Conservation (phyloP, 2,797 vertebrate species). For the Lacerta bilineata region DNA sequence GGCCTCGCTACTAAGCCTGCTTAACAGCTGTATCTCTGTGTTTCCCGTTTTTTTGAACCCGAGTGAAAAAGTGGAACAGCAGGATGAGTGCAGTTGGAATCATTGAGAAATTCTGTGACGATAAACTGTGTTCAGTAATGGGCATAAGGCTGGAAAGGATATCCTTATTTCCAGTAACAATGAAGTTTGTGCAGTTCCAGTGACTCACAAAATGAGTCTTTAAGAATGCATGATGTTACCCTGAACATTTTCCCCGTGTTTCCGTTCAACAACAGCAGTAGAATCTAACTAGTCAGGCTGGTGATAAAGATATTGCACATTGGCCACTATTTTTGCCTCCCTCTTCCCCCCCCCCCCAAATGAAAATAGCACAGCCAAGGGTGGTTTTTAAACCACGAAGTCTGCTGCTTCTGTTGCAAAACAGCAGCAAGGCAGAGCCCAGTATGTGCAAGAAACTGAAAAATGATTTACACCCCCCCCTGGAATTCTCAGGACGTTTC, state of each 20-base stretch:
- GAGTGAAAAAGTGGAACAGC: not conserved
- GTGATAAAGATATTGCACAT: not conserved
- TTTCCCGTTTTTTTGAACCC: not conserved
- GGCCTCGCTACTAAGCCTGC: not conserved
- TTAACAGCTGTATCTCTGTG: not conserved
- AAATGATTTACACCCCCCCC: not conserved
- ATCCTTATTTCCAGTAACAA: not conserved
- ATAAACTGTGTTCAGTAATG: not conserved
- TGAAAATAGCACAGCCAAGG: not conserved
- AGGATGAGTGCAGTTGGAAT: not conserved
- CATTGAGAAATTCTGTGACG: not conserved
- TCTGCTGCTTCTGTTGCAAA: not conserved
- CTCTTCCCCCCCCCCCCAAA: not conserved
- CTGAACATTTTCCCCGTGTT: no score
- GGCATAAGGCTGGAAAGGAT: not conserved
- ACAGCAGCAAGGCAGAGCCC: not conserved
- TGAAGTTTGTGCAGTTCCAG: not conserved
- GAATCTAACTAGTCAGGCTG: not conserved
- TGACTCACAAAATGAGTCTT: slow-evolving; percentile 5
- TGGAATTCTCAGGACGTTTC: not conserved
- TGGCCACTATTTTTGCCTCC: not conserved
- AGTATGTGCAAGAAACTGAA: not conserved
- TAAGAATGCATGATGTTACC: not conserved
- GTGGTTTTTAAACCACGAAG: not conserved
- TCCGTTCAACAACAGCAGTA: not conserved